Evolutionary conservation across 1,140 invertebrate species (phyloP).

Genomic region (Drosophila lacteicornis): DNA sequence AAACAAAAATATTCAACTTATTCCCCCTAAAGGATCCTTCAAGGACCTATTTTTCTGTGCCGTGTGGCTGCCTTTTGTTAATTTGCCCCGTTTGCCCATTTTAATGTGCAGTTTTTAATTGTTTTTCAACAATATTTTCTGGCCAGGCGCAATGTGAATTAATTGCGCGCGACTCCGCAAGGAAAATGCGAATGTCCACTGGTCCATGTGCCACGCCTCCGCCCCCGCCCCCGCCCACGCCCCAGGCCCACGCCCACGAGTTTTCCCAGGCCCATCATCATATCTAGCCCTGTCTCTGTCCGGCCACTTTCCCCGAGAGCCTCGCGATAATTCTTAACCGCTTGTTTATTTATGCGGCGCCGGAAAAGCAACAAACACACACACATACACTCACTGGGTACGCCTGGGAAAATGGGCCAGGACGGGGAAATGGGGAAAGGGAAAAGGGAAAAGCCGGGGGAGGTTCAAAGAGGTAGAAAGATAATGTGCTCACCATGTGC

Average conservation of each 20-base stretch:
- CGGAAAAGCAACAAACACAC: conserved; percentile 59
- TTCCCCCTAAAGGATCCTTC: too few species aligned
- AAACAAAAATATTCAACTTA: too few species aligned
- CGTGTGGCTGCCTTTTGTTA: conserved; percentile 25
- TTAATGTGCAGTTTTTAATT: conserved; percentile 76
- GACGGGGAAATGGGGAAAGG: not conserved
- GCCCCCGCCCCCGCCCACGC: not conserved
- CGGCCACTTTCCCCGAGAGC: conserved; percentile 23
- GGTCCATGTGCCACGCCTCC: not conserved
- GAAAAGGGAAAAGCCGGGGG: conserved; percentile 6
- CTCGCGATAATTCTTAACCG: conserved; percentile 78
- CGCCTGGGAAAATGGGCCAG: conserved; percentile 12
- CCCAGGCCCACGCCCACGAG: not conserved
- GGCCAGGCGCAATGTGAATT: conserved; percentile 53
- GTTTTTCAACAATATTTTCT: conserved; percentile 75
- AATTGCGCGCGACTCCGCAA: conserved; percentile 46
- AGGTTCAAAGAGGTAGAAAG: conserved; percentile 47
- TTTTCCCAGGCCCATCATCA: conserved; percentile 20
- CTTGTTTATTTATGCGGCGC: conserved; percentile 79
- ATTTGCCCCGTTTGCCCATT: conserved; percentile 51
- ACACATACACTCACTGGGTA: not conserved
- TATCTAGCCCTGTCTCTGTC: conserved; percentile 13
- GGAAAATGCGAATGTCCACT: conserved; percentile 46
- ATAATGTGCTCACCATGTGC: conserved; percentile 45
- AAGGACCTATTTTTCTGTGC: not conserved